phyloP scores from a whole-genome alignment of 64 coral and sea anemone species.

The Anthopleura sola region DNA sequence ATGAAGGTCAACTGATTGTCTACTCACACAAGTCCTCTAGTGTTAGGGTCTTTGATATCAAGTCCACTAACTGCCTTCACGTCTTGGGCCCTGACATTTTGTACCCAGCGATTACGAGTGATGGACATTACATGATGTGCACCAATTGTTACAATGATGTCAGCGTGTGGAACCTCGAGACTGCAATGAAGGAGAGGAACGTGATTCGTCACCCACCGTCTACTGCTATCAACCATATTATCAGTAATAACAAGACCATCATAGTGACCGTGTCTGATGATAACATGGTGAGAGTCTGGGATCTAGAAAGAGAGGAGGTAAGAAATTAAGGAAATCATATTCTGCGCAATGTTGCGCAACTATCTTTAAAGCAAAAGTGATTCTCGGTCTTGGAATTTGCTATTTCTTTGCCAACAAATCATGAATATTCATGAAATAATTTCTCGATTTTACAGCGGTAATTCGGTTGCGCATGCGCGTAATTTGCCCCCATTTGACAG shows the following conservation, averaged over 20 bases:
- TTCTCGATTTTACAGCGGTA: no score
- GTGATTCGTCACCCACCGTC: constrained; percentile 89
- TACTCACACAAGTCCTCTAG: constrained; percentile 67
- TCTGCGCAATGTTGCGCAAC: background rate
- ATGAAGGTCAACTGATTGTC: constrained; percentile 81
- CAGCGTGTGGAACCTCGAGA: constrained; percentile 94
- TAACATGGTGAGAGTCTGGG: constrained; percentile 83
- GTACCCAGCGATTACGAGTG: constrained; percentile 67
- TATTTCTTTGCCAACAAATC: no score
- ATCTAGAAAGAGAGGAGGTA: constrained; percentile 75
- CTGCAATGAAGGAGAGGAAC: constrained; percentile 81
- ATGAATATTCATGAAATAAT: no score
- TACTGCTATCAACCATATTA: constrained; percentile 65
- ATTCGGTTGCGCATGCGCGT: no score
- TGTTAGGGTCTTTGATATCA: constrained; percentile 80
- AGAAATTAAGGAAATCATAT: background rate
- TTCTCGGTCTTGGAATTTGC: no score
- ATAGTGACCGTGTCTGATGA: constrained; percentile 92
- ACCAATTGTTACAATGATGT: constrained; percentile 91
- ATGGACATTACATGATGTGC: constrained; percentile 85
- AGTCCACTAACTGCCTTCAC: constrained; percentile 76
- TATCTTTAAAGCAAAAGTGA: no score
- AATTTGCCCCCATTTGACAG: no score
- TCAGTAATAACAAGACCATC: constrained; percentile 66
- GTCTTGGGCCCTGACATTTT: constrained; percentile 88